Percentiles rank a stretch among this genome's conserved stretches.
Conservation (phyloP, 1,140 invertebrate species). For the Pseudachorutes palmiensis region DNA sequence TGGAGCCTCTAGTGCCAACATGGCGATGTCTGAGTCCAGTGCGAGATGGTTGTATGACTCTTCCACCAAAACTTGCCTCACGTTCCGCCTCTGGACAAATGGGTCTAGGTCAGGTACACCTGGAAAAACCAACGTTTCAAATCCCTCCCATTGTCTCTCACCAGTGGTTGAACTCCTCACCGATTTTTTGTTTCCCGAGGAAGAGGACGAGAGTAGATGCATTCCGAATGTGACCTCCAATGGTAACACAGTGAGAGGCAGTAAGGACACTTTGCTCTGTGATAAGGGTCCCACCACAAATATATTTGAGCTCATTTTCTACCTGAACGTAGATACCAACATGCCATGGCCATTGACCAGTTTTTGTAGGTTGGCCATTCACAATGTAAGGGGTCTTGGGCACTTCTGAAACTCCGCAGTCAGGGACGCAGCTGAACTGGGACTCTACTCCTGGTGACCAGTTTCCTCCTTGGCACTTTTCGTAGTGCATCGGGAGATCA, state of each 20-base stretch:
- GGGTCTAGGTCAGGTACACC: slow-evolving; percentile 32
- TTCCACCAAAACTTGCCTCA: slow-evolving; percentile 32
- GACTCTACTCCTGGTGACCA: slow-evolving; percentile 23
- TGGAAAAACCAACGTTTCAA: slow-evolving; percentile 7
- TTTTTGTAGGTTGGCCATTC: slow-evolving; percentile 26
- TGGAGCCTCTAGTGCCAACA: slow-evolving; percentile 29
- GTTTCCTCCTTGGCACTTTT: slow-evolving; percentile 33
- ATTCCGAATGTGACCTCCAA: slow-evolving; percentile 22
- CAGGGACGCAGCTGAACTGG: slow-evolving; percentile 33
- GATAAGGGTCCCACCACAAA: slow-evolving; percentile 34
- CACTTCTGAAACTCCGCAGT: slow-evolving; percentile 33
- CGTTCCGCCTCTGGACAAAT: slow-evolving; percentile 26
- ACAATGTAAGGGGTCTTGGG: slow-evolving; percentile 35
- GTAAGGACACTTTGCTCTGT: slow-evolving; percentile 33
- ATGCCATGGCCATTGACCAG: slow-evolving; percentile 37
- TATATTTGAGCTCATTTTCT: slow-evolving; percentile 26
- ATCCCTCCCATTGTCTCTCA: no score
- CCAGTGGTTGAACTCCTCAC: slow-evolving; percentile 17
- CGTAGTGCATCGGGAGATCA: slow-evolving; percentile 35
- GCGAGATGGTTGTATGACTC: slow-evolving; percentile 33
- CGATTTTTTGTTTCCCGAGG: slow-evolving; percentile 33
- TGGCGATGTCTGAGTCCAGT: slow-evolving; percentile 36
- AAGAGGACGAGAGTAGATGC: slow-evolving; percentile 25
- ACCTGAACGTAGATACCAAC: slow-evolving; percentile 25
- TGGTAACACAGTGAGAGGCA: slow-evolving; percentile 31